A percentile compares a stretch with the other conserved stretches of the same genome.
phyloP scores from a whole-genome alignment of 2,888 invertebrate genomes.

The Caenorhabditis plicata region DNA sequence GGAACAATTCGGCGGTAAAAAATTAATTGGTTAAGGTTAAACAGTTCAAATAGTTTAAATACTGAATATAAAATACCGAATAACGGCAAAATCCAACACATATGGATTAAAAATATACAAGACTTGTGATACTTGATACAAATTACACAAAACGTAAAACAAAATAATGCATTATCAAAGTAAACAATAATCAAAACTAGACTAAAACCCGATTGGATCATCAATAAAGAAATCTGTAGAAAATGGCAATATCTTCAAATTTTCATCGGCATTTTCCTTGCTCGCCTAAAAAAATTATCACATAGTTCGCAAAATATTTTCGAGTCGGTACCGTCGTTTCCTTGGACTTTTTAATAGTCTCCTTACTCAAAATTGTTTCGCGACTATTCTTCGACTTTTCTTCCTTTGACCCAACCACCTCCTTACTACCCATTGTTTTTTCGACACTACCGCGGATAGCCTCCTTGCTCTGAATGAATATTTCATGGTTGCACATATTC shows the following conservation, averaged over 20 bases:
- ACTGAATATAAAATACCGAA: no score
- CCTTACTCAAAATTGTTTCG: slow-evolving; percentile 9
- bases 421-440: neutral
- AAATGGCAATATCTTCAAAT: slow-evolving; percentile 14
- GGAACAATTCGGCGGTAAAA: no score
- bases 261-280: slow-evolving; percentile 4
- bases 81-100: no score
- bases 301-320: no score
- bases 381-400: slow-evolving; percentile 6
- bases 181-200: neutral
- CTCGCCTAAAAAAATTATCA: no score
- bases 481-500: no score
- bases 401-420: neutral
- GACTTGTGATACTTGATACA: no score
- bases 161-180: no score
- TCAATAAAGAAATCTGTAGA: slow-evolving; percentile 21
- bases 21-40: no score
- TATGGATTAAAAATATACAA: no score
- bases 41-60: no score
- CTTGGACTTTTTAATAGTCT: slow-evolving; percentile 2
- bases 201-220: slow-evolving; percentile 23
- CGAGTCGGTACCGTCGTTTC: neutral
- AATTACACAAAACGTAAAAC: no score
- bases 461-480: neutral
- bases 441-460: neutral